Evolutionary conservation across 2,888 invertebrate genomes (phyloP).

Genomic region (Hetaerina titia): DNA sequence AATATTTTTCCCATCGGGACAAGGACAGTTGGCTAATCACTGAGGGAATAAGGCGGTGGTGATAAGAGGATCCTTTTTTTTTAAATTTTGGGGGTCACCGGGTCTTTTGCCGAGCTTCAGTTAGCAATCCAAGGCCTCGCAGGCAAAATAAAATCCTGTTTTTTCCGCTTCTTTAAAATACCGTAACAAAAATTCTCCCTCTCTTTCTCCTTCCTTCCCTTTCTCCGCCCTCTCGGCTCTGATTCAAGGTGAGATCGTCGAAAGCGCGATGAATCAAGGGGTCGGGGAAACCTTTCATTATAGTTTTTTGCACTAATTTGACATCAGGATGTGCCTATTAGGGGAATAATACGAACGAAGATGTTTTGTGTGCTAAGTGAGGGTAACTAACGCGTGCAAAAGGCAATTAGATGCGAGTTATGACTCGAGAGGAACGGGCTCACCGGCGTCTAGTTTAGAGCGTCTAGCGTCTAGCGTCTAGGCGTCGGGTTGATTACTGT

Average conservation of each 20-base stretch:
- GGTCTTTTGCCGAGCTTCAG: not conserved
- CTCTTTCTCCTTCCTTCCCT: not conserved
- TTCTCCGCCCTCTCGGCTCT: not conserved
- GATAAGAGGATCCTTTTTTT: not conserved
- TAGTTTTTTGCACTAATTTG: not conserved
- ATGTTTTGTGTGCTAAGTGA: not conserved
- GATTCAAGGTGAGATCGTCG: not conserved
- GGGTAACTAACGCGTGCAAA: not conserved
- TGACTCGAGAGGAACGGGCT: not conserved
- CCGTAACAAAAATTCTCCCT: not conserved
- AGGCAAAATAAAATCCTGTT: not conserved
- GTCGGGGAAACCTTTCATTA: not conserved
- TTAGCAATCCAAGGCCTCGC: not conserved
- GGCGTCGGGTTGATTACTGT: too few species aligned
- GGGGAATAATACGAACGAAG: not conserved
- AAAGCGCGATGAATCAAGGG: not conserved
- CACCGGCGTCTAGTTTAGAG: not conserved
- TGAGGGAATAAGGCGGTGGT: not conserved
- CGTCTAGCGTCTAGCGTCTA: too few species aligned
- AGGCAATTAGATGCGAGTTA: not conserved
- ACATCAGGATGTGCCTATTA: not conserved
- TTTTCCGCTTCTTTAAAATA: not conserved
- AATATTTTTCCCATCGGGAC: not conserved
- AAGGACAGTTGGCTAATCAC: not conserved
- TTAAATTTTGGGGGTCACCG: not conserved